These are phyloP conservation scores for Pseudochirops corinnae DNA, from an alignment of 2,797 vertebrate species.

Conservation along the genomic window DNA sequence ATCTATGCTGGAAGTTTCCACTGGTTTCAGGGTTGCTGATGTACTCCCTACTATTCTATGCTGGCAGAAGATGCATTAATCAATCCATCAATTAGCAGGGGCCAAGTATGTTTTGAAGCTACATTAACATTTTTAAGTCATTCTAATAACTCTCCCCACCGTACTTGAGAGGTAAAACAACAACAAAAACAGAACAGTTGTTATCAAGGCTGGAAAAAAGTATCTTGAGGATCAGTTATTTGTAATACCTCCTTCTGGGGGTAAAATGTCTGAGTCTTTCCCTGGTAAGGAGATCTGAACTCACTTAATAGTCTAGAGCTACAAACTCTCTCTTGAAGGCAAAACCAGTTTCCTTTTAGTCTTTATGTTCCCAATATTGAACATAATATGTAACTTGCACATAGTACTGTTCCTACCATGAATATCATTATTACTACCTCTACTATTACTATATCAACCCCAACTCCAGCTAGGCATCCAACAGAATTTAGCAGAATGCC, in stretches of 20 bases:
- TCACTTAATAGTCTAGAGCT: background rate
- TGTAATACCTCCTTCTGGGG: background rate
- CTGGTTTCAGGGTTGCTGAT: background rate
- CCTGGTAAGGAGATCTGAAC: background rate
- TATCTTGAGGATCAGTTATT: conserved; percentile 7
- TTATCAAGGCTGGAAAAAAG: conserved; percentile 52
- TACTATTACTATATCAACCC: background rate
- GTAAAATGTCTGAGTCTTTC: background rate
- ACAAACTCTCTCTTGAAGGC: background rate
- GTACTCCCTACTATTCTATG: background rate
- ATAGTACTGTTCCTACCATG: background rate
- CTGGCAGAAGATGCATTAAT: background rate
- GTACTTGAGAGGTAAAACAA: background rate
- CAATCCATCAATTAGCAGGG: conserved; percentile 6
- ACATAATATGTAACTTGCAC: background rate
- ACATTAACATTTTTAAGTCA: conserved; percentile 40
- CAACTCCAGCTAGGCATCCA: background rate
- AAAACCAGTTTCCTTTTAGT: background rate
- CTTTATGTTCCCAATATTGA: background rate
- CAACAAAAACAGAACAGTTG: background rate
- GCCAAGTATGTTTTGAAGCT: conserved; percentile 12
- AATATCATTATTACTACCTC: background rate
- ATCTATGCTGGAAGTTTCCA: background rate
- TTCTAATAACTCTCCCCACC: background rate
- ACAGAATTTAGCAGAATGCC: background rate